Percentiles rank a stretch among this genome's conserved stretches.
phyloP scores from a whole-genome alignment of 2,888 invertebrate species.

The Colostygia pectinataria region DNA sequence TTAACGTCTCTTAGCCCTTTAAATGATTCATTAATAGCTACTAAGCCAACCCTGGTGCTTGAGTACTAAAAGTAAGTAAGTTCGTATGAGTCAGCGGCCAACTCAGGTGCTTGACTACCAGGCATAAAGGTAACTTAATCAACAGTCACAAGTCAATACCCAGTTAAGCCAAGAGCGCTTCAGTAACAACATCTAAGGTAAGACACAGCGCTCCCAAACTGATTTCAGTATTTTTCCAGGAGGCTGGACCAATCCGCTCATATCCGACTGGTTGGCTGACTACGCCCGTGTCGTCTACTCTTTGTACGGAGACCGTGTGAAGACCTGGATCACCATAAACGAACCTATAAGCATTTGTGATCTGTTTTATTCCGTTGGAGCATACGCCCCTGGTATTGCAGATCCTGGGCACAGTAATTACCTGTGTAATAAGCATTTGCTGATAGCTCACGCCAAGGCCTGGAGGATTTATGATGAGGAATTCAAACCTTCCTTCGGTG shows the following conservation, averaged over 20 bases:
- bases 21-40: too few species aligned
- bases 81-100: too few species aligned
- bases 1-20: too few species aligned
- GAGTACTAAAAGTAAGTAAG: too few species aligned
- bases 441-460: constrained; percentile 86
- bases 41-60: too few species aligned
- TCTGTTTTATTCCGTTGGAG: constrained; percentile 59
- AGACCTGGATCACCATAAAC: constrained; percentile 88
- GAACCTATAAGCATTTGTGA: constrained; percentile 82
- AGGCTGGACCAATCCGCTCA: constrained; percentile 85
- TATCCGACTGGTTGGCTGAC: constrained; percentile 84
- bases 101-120: too few species aligned
- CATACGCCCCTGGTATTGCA: constrained; percentile 62
- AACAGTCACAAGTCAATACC: too few species aligned
- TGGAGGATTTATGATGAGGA: constrained; percentile 83
- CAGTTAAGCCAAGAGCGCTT: too few species aligned
- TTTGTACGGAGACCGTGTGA: constrained; percentile 84
- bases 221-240: constrained; percentile 67
- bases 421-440: constrained; percentile 84
- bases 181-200: too few species aligned
- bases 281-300: constrained; percentile 82
- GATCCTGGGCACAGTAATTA: constrained; percentile 39
- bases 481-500: constrained; percentile 76
- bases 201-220: too few species aligned
- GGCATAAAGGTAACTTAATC: too few species aligned